Evolutionary conservation across 1,140 invertebrate species (phyloP), one percentile per base, ranked within the genome.

Genomic region (Zaprionus nigranus): DNA sequence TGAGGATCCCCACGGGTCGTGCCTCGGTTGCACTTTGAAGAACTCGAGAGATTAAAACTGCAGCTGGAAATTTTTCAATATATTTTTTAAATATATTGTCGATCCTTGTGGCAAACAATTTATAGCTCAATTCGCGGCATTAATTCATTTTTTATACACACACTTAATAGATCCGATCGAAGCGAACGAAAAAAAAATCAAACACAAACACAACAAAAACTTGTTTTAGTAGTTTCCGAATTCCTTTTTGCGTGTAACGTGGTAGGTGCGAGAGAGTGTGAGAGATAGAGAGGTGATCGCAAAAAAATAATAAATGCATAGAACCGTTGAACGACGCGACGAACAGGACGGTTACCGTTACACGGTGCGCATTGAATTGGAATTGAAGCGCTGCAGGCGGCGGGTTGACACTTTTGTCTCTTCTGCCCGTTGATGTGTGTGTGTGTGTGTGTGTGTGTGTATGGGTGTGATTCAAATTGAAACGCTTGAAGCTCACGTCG

Each of bases 261-360:
- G 36, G 30, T 20, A 24, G 30, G 49, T 17, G 49, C 20, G 17
- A n/a, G 17, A 46, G 51, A 43, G 28, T 20, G 17, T 46, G 12
- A 51, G n/a, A 43, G 20, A 1, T 20, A 34, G 30, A 34, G 30
- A 34, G 30, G 30, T 34, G 30, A 34, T 34, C 30, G 30, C 30
- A 34, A 34, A 34, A 30, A 34, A 34, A 34, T 34, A 38, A 38
- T 61, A 74, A 69, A 57, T 61, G 58, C 58, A 69, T 70, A 51
- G 34, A 72, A 67, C 60, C 62, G 69, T 66, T 66, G 77, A 78
- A 71, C 84, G 83, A 71, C 84, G 84, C 83, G 67, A 71, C 59
- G 40, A 70, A 59, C 83, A 79, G 77, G 84, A 83, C 80, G 84
- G 80, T 87, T 83, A 87, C 84, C 85, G 85, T 88, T 88, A 90